Evolutionary conservation across 2,888 invertebrate species (phyloP).

Genomic region (Candidula unifasciata): DNA sequence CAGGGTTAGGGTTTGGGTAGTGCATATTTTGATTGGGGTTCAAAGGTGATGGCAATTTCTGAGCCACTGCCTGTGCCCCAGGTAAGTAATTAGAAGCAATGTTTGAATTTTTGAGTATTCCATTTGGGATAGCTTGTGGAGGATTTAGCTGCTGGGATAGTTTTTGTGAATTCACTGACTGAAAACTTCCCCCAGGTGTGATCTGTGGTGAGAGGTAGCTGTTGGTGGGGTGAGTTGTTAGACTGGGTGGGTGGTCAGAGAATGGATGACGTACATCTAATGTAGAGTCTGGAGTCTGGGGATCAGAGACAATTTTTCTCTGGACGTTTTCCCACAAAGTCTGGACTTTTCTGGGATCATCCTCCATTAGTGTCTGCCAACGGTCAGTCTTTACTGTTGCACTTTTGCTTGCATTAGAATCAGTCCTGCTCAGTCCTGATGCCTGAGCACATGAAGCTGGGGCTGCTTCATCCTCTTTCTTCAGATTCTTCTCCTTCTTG

Average conservation of each 20-base stretch:
- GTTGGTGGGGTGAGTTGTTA: background rate
- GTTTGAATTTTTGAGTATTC: constrained; percentile 44
- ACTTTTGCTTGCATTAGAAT: constrained; percentile 38
- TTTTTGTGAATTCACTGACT: constrained; percentile 7
- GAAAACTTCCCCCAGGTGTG: background rate
- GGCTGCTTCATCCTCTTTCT: constrained; percentile 32
- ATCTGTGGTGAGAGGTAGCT: background rate
- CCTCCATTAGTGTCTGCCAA: constrained; percentile 43
- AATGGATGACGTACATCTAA: constrained; percentile 14
- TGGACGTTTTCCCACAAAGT: constrained; percentile 52
- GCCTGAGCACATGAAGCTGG: background rate
- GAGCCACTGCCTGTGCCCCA: background rate
- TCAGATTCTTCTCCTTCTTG: constrained; percentile 37
- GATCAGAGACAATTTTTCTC: constrained; percentile 47
- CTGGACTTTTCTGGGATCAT: constrained; percentile 35
- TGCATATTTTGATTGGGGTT: constrained; percentile 1
- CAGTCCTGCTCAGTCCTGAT: constrained; percentile 34
- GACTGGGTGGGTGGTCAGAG: background rate
- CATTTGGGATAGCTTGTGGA: constrained; percentile 28
- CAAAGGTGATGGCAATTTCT: constrained; percentile 17
- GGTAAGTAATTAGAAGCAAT: background rate
- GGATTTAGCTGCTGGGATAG: background rate
- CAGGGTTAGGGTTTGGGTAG: constrained; percentile 36
- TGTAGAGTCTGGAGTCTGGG: constrained; percentile 44
- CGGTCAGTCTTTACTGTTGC: constrained; percentile 20